Percentiles rank a stretch among this genome's conserved stretches.
phyloP scores from a whole-genome alignment of 2,113 vertebrate genomes.

The Tragulus kanchil region DNA sequence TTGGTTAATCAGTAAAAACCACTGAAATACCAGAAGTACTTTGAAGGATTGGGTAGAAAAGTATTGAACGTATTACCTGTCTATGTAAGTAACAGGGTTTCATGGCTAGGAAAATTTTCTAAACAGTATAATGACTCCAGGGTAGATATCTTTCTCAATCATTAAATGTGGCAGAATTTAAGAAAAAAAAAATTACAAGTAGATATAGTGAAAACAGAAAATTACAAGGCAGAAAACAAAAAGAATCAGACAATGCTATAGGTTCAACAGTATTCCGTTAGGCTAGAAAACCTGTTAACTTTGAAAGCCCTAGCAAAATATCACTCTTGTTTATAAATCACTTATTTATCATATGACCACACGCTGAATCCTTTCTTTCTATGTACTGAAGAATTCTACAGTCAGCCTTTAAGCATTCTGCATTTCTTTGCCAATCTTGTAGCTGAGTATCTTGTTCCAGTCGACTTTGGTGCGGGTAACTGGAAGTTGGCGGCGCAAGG shows the following conservation, averaged over 20 bases:
- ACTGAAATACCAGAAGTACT: slow-evolving; percentile 81
- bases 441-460: slow-evolving; percentile 99
- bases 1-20: slow-evolving; percentile 75
- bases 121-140: slow-evolving; percentile 80
- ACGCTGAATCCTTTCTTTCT: slow-evolving; percentile 78
- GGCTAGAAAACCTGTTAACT: slow-evolving; percentile 89
- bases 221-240: slow-evolving; percentile 84
- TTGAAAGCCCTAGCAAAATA: slow-evolving; percentile 89
- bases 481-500: slow-evolving; percentile 96
- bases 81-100: slow-evolving; percentile 64
- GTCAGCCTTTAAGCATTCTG: slow-evolving; percentile 91
- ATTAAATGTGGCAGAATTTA: slow-evolving; percentile 78
- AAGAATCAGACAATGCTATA: slow-evolving; percentile 85
- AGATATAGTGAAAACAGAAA: slow-evolving; percentile 83
- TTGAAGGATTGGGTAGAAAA: slow-evolving; percentile 55
- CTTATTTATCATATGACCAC: slow-evolving; percentile 87
- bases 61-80: slow-evolving; percentile 66
- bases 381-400: slow-evolving; percentile 73
- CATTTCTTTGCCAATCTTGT: slow-evolving; percentile 99
- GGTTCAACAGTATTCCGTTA: slow-evolving; percentile 85
- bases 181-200: slow-evolving; percentile 76
- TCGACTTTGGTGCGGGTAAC: slow-evolving; percentile 99
- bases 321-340: slow-evolving; percentile 88
- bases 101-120: slow-evolving; percentile 86
- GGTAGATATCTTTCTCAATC: slow-evolving; percentile 71